phyloP scores from a whole-genome alignment of 2,113 vertebrate species.

The Misgurnus anguillicaudatus region DNA sequence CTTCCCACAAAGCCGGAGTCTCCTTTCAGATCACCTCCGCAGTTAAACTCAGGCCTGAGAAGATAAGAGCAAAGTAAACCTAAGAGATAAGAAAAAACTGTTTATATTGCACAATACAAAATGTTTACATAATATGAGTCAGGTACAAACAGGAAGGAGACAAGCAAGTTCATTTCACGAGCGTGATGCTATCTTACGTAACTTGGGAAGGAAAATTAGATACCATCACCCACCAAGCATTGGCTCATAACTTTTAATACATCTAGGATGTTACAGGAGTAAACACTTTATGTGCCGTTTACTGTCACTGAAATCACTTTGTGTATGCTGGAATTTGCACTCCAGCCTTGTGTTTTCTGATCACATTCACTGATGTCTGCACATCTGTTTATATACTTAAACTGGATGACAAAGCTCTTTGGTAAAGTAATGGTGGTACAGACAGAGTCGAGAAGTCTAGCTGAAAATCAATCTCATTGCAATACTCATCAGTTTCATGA shows the following conservation, averaged over 20 bases:
- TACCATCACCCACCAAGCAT: not conserved
- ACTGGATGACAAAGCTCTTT: not conserved
- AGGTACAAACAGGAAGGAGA: conserved; percentile 9
- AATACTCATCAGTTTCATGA: too few relatives aligned
- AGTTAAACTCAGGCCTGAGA: conserved; percentile 82
- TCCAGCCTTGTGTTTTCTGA: not conserved
- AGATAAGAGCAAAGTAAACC: not conserved
- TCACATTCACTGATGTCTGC: not conserved
- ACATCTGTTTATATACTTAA: conserved; percentile 21
- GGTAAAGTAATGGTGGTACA: not conserved
- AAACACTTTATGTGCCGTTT: not conserved
- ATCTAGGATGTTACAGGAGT: not conserved
- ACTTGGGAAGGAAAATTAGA: not conserved
- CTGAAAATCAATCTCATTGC: too few relatives aligned
- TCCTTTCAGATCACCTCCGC: conserved; percentile 80
- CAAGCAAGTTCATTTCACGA: not conserved
- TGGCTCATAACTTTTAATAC: not conserved
- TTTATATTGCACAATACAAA: conserved; percentile 13
- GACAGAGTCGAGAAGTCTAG: not conserved
- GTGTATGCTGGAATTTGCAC: not conserved
- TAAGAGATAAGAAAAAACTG: not conserved
- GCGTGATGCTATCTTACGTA: not conserved
- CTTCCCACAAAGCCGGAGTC: conserved; percentile 86
- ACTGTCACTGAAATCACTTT: not conserved
- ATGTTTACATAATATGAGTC: not conserved